A percentile compares a stretch with the other conserved stretches of the same genome.
Evolutionary conservation across 2,797 vertebrate species (phyloP).

Genomic region (Adelosebastes latens): DNA sequence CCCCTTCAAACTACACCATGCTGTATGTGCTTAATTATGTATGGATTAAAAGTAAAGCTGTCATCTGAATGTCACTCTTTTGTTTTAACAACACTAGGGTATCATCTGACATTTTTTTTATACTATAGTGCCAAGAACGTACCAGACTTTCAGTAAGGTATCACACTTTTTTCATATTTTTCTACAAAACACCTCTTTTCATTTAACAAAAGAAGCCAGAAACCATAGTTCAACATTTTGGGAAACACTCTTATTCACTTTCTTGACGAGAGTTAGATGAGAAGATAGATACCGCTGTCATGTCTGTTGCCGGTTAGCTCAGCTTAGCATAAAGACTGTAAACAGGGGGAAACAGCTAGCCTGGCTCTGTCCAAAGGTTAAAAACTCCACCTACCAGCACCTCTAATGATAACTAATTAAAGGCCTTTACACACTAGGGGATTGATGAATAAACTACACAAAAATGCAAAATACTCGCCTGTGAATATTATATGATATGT

Average conservation of each 20-base stretch:
- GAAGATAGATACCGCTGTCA: not conserved
- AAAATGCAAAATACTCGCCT: not conserved
- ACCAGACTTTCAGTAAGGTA: not conserved
- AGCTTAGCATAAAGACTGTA: not conserved
- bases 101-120: not conserved
- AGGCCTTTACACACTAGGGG: not conserved
- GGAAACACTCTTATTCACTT: not conserved
- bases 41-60: not conserved
- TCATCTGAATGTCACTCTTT: not conserved
- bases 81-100: not conserved
- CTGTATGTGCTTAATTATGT: not conserved
- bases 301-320: not conserved
- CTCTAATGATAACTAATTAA: not conserved
- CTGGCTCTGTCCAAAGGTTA: not conserved
- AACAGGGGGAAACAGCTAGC: not conserved
- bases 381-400: not conserved
- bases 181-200: not conserved
- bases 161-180: not conserved
- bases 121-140: not conserved
- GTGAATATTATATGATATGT: not conserved
- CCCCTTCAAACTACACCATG: not conserved
- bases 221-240: not conserved
- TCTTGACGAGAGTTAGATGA: not conserved
- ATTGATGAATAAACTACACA: fast-evolving
- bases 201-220: not conserved